phyloP scores from a whole-genome alignment of 2,888 invertebrate species.

The Spilarctia lutea region DNA sequence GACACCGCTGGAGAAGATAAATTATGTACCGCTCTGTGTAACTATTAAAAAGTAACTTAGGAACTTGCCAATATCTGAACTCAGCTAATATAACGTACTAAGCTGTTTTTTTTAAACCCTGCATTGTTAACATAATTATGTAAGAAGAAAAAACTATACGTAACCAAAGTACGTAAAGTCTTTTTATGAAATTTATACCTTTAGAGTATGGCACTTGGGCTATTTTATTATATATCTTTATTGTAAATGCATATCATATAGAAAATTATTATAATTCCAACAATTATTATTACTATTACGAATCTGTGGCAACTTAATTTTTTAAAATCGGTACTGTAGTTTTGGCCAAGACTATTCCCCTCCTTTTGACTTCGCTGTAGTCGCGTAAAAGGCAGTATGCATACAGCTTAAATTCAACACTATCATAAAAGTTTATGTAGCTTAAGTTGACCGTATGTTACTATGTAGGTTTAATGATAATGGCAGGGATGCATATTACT shows the following conservation, averaged over 20 bases:
- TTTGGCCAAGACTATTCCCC: too few species aligned
- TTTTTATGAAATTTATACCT: too few species aligned
- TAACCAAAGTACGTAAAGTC: too few species aligned
- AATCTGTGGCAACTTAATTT: too few species aligned
- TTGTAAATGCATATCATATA: too few species aligned
- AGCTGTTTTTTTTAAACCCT: neutral
- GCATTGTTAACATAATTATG: neutral
- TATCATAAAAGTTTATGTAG: slow-evolving; percentile 58
- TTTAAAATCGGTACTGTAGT: too few species aligned
- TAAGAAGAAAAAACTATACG: neutral
- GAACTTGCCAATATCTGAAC: neutral
- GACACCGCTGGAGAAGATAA: neutral
- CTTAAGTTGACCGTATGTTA: slow-evolving; percentile 66
- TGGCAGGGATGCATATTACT: slow-evolving; percentile 62
- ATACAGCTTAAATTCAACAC: slow-evolving; percentile 46
- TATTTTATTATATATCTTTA: too few species aligned
- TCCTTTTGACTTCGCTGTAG: too few species aligned
- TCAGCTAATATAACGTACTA: neutral
- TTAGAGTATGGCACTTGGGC: too few species aligned
- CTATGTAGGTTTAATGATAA: slow-evolving; percentile 64
- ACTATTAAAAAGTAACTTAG: neutral
- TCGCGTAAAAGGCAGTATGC: neutral
- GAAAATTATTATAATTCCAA: too few species aligned
- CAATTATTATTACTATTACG: too few species aligned
- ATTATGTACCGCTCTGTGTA: neutral